Evolutionary conservation across 2,113 vertebrate species (phyloP), one percentile per base, ranked within the genome.

Genomic region (Malurus alboscapulatus): DNA sequence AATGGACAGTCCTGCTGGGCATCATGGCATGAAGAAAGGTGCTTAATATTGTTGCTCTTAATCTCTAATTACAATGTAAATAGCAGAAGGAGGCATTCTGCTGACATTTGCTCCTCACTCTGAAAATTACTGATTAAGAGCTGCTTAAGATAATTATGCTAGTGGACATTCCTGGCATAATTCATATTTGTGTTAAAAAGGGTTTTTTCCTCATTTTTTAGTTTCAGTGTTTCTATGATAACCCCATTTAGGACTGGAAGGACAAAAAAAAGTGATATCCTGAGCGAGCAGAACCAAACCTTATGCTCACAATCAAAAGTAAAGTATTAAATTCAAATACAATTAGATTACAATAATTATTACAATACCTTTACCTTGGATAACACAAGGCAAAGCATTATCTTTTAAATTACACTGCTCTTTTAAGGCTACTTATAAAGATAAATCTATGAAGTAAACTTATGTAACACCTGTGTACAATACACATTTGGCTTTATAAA

Each of bases 381-480:
- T 38, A 83, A 45, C 2, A 21, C 1, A 45, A 5, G 13, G 12
- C 4, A 66, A 71, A 93, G 6, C 13, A 65, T 51, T 76, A 29
- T 55, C 6, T 1, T 72, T 89, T n/a, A 27, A 34, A 22, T 25
- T 25, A 13, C 17, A 7, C 6, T 68, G 15, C 10, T 71, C 25
- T 40, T 88, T 93, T 65, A 38, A 80, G 91, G n/a, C 8, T 55
- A 34, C 13, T 63, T 88, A 34, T 18, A 44, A 62, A 61, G 22
- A 47, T 20, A 57, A 76, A 69, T 42, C 58, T 44, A 6, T 36
- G n/a, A 38, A 38, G 30, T 18, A 36, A 61, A 54, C 7, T 32
- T 54, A 5, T 1, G 19, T 21, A 86, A 9, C 27, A 48, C 11
- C 15, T 14, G 2, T 17, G 3, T 34, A 20, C 2, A 3, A 22